phyloP scores from a whole-genome alignment of 2,797 vertebrate species.

The Prionace glauca region DNA sequence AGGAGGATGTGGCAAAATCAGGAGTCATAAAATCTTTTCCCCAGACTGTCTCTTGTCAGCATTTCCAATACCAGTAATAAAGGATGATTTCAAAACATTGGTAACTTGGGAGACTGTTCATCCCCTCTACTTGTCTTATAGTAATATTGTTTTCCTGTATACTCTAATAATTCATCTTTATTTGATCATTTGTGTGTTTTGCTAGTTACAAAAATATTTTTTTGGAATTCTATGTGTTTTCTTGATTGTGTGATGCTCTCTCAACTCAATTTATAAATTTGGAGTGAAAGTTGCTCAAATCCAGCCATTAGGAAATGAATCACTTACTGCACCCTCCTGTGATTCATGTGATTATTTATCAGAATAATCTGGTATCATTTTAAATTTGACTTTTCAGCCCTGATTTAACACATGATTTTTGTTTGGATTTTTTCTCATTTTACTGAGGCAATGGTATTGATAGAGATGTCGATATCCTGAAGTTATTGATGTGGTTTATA shows the following conservation, averaged over 20 bases:
- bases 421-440: neutral
- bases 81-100: neutral
- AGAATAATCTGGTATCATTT: neutral
- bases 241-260: neutral
- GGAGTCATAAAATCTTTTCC: neutral
- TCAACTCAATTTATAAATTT: neutral
- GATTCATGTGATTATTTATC: neutral
- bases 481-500: neutral
- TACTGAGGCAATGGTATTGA: neutral
- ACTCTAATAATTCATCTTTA: neutral
- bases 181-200: neutral
- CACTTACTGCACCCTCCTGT: neutral
- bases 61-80: neutral
- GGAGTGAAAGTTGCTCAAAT: neutral
- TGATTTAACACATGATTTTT: neutral
- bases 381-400: neutral
- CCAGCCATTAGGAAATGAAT: neutral
- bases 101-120: neutral
- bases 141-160: neutral
- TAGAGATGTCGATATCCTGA: neutral
- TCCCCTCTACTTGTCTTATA: neutral
- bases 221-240: neutral
- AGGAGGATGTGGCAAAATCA: neutral
- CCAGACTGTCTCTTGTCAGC: neutral
- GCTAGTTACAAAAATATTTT: neutral